Percentiles rank a stretch among this genome's conserved stretches.
Conservation (phyloP, 2,888 invertebrate species). For the Mechanitis messenoides region DNA sequence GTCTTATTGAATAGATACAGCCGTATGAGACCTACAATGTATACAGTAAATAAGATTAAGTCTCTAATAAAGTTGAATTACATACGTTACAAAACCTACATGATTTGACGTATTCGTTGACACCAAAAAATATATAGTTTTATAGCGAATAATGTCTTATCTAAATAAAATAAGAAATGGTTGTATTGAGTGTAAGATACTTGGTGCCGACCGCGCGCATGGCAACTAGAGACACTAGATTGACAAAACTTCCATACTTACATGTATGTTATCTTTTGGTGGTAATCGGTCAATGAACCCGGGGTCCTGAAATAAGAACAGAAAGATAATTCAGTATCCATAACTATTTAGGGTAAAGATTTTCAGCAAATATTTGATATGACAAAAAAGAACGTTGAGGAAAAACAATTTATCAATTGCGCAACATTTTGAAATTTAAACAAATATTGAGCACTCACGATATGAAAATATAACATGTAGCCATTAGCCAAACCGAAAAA, state of each 20-base stretch:
- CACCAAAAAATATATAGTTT: too few relatives aligned
- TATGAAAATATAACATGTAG: conserved; percentile 28
- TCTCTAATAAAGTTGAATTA: not conserved
- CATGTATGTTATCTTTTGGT: conserved; percentile 36
- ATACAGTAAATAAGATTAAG: not conserved
- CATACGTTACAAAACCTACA: not conserved
- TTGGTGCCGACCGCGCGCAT: conserved; percentile 13
- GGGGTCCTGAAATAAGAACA: conserved; percentile 55
- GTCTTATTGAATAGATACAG: not conserved
- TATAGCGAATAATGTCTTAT: too few relatives aligned
- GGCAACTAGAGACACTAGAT: conserved; percentile 22
- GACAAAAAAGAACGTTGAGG: not conserved
- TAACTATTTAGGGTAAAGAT: conserved; percentile 19
- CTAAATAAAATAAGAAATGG: not conserved
- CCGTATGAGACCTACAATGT: not conserved
- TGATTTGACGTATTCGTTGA: too few relatives aligned
- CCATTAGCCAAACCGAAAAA: conserved; percentile 34
- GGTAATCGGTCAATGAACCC: conserved; percentile 59
- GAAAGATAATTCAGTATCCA: conserved; percentile 36
- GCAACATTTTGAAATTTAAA: conserved; percentile 3
- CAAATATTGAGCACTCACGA: conserved; percentile 24
- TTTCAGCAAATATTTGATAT: not conserved
- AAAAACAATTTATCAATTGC: not conserved
- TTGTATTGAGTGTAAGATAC: too few relatives aligned
- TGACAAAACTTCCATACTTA: conserved; percentile 28